Evolutionary conservation across 1,140 invertebrate genomes (phyloP).

Genomic region (Laodelphax striatellus): DNA sequence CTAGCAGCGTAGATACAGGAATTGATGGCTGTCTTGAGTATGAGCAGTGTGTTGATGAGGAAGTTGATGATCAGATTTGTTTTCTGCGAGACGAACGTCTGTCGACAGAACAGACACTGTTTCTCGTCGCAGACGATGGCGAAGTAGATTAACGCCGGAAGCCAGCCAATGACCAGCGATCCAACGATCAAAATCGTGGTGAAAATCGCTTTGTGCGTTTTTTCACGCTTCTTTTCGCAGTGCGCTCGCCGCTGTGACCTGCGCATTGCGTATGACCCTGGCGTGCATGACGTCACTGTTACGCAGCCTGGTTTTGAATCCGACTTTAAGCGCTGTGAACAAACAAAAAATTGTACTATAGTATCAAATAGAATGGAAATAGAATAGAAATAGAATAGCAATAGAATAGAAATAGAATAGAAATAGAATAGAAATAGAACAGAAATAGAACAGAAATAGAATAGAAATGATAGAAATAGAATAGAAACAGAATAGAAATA

Average conservation of each 20-base stretch:
- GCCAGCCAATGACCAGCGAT: conserved; percentile 50
- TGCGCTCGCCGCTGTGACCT: neutral
- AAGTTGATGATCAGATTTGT: conserved; percentile 22
- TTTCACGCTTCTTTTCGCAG: conserved; percentile 29
- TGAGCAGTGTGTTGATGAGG: conserved; percentile 38
- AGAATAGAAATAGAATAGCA: no score
- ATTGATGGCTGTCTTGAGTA: conserved; percentile 51
- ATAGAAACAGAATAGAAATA: no score
- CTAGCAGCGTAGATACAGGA: conserved; percentile 57
- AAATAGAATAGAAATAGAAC: no score
- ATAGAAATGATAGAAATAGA: no score
- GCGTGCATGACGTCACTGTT: neutral
- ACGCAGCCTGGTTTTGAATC: neutral
- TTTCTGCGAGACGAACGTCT: conserved; percentile 16
- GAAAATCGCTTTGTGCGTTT: conserved; percentile 48
- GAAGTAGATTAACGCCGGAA: conserved; percentile 44
- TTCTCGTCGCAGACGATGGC: conserved; percentile 37
- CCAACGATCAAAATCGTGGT: conserved; percentile 57
- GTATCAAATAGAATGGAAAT: no score
- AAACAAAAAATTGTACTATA: no score
- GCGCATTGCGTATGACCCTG: neutral
- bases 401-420: no score
- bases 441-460: no score
- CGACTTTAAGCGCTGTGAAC: no score
- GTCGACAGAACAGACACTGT: conserved; percentile 27